phyloP scores from a whole-genome alignment of 2,797 vertebrate genomes.

The Otolemur crassicaudatus region DNA sequence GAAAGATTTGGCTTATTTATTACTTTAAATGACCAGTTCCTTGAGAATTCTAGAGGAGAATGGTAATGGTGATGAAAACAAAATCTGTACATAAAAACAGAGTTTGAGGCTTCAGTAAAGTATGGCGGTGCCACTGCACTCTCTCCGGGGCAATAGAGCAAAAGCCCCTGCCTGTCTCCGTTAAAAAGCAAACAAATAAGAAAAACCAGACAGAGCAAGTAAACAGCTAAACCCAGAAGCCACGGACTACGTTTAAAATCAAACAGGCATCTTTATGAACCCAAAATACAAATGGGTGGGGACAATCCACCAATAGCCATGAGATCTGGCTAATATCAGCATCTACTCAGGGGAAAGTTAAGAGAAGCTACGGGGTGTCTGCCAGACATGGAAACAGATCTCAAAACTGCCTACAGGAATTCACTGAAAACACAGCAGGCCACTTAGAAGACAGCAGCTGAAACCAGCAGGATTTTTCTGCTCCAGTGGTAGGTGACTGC shows the following conservation, averaged over 20 bases:
- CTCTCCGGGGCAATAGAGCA: not conserved
- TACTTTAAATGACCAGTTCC: constrained; percentile 26
- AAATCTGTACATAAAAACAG: constrained; percentile 15
- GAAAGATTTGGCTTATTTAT: constrained; percentile 18
- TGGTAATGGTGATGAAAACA: not conserved
- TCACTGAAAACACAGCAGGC: not conserved
- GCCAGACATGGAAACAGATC: not conserved
- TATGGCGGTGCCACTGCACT: not conserved
- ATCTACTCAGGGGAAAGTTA: not conserved
- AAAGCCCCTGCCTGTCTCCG: not conserved
- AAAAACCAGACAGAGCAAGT: not conserved
- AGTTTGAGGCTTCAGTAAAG: not conserved
- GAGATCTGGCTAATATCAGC: not conserved
- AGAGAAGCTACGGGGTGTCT: not conserved
- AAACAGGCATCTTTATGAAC: not conserved
- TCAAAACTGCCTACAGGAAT: not conserved
- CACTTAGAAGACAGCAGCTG: not conserved
- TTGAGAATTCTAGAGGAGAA: constrained; percentile 13
- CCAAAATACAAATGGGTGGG: not conserved
- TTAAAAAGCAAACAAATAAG: not conserved
- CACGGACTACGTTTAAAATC: not conserved
- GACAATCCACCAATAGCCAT: not conserved
- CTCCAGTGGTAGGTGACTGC: not conserved
- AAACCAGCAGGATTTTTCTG: not conserved
- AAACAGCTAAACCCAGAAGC: not conserved